Evolutionary conservation across 2,888 invertebrate genomes (phyloP).

Genomic region (Acrobasis suavella): DNA sequence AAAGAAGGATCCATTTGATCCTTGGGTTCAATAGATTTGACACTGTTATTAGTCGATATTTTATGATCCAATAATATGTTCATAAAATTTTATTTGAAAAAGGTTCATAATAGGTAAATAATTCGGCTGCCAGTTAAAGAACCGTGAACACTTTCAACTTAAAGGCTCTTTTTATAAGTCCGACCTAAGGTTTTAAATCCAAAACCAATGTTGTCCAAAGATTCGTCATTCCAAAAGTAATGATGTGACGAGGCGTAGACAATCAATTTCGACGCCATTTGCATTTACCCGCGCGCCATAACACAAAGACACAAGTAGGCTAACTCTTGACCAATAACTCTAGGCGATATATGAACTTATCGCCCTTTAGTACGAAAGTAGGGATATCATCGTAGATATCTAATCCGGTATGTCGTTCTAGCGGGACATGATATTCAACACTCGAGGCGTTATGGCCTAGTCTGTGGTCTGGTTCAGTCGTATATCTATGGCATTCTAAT

Average conservation of each 20-base stretch:
- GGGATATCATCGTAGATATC: neutral
- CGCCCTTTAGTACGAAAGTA: neutral
- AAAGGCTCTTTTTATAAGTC: no score
- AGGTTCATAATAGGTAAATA: no score
- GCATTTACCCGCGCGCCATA: constrained; percentile 37
- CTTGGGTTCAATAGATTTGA: no score
- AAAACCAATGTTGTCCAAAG: constrained; percentile 9
- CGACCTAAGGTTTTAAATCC: neutral
- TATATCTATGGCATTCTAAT: neutral
- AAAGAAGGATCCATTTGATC: no score
- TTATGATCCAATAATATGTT: no score
- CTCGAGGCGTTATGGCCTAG: neutral
- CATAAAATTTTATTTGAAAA: no score
- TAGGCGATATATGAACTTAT: neutral
- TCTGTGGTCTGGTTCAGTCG: neutral
- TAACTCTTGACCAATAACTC: neutral
- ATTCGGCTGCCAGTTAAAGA: no score
- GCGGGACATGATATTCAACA: neutral
- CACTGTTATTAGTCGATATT: no score
- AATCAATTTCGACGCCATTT: constrained; percentile 63
- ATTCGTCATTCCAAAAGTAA: constrained; percentile 25
- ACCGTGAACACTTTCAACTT: no score
- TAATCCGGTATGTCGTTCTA: neutral
- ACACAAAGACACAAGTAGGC: neutral
- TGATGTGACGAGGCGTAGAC: constrained; percentile 38